Evolutionary conservation across 2,888 invertebrate species (phyloP), one percentile per base, ranked within the genome.

Genomic region (Drosophila fulvimacula): DNA sequence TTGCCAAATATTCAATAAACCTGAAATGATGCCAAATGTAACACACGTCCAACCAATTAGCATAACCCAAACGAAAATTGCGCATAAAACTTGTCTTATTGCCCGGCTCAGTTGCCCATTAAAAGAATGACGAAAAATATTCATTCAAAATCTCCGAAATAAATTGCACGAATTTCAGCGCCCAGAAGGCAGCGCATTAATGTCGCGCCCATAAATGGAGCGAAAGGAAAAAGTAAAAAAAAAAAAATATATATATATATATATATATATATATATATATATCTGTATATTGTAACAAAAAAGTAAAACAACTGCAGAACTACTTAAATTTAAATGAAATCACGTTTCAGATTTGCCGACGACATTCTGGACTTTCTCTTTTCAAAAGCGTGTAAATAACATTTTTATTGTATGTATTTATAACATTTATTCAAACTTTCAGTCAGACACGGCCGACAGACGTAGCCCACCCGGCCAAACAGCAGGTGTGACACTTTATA

Each of bases 321-420:
- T 87, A 77, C 69, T 76, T 76, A 76, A 77, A 73, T 73, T 76
- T 66, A 82, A 83, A 87, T 80, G 78, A 87, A 87, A 84, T 70
- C 81, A 83, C 83, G 83, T 70, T 68, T 70, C 51, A 49, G 66
- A 65, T 65, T 46, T 67, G 63, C 71, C 68, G 41, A 24, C 49
- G 34, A 48, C 78, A 69, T 70, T 73, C 76, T 77, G 82, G 79
- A 91, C 91, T 91, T 91, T 91, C 90, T 91, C 90, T 91, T 91
- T 91, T 89, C 87, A 89, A 77, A 81, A 83, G 67, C 76, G 66
- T 88, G 90, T 89, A 87, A 88, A 85, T 81, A 86, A 83, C 81
- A 85, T 79, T 86, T 90, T 90, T 90, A 88, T 88, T 76, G 76
- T 70, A 57, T 55, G 65, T 75, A 79, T 82, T 82, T 82, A 87